These are phyloP conservation scores for Andricus quercusramuli DNA, from an alignment of 2,888 invertebrate genomes.

Conservation along the genomic window DNA sequence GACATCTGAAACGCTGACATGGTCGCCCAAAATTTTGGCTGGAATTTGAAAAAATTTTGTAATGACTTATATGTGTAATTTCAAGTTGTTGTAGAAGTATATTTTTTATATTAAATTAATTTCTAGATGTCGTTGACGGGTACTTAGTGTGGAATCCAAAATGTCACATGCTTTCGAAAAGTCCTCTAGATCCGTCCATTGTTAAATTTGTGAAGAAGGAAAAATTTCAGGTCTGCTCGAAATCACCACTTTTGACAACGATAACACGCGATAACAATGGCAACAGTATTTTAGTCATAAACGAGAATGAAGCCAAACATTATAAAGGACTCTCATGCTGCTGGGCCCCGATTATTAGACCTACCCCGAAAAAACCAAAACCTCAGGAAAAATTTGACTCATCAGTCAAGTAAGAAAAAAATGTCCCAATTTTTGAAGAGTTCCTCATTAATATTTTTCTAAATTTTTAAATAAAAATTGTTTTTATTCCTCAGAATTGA, in stretches of 20 bases:
- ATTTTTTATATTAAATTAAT: background rate
- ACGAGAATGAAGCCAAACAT: slow-evolving; percentile 72
- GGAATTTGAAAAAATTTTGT: too few species aligned
- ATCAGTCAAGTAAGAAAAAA: slow-evolving; percentile 68
- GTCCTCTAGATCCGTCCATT: slow-evolving; percentile 82
- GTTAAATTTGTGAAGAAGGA: slow-evolving; percentile 80
- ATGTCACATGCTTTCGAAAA: slow-evolving; percentile 81
- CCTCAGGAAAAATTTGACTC: slow-evolving; percentile 68
- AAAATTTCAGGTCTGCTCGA: slow-evolving; percentile 81
- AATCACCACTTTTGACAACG: slow-evolving; percentile 64
- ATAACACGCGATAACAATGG: slow-evolving; percentile 65
- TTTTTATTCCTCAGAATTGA: slow-evolving; percentile 73
- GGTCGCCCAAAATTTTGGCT: too few species aligned
- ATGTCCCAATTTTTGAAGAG: background rate
- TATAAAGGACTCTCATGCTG: slow-evolving; percentile 82
- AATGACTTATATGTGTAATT: background rate
- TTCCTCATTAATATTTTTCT: background rate
- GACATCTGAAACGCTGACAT: too few species aligned
- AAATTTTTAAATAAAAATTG: background rate
- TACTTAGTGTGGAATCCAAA: slow-evolving; percentile 82
- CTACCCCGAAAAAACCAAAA: slow-evolving; percentile 68
- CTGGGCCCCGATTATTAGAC: slow-evolving; percentile 82
- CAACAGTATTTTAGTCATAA: slow-evolving; percentile 62
- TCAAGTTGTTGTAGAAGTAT: background rate
- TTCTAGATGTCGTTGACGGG: slow-evolving; percentile 69